These are phyloP conservation scores for Pardalotus punctatus DNA, from an alignment of 2,113 vertebrate species.

Conservation along the genomic window DNA sequence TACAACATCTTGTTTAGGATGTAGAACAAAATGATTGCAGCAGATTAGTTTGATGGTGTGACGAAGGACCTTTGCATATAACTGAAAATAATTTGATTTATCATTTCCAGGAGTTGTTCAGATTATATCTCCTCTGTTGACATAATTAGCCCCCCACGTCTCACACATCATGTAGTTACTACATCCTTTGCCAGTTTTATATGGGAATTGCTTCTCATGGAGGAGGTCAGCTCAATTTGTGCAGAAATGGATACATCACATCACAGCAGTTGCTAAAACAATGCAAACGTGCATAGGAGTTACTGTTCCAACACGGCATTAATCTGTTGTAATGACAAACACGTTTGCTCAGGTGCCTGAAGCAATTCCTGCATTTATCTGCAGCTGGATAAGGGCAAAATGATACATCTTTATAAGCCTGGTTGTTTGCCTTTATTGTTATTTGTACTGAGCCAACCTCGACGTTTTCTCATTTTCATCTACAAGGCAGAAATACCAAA, in stretches of 20 bases:
- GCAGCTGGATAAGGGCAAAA: constrained; percentile 21
- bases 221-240: neutral
- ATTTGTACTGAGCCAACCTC: constrained; percentile 13
- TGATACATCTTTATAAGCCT: constrained; percentile 28
- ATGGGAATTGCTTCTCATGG: neutral
- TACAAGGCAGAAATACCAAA: neutral
- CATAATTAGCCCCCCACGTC: neutral
- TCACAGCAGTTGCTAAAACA: neutral
- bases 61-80: neutral
- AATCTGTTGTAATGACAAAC: constrained; percentile 29
- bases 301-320: constrained; percentile 11
- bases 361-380: constrained; percentile 27
- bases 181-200: neutral
- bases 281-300: neutral
- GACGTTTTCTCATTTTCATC: constrained; percentile 19
- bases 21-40: neutral
- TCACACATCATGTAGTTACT: neutral
- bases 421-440: constrained; percentile 37
- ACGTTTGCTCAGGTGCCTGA: neutral
- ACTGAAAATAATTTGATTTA: neutral
- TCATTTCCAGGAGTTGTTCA: neutral
- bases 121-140: neutral
- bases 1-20: neutral
- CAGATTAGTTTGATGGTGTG: neutral
- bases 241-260: neutral